Conservation (phyloP, 2,888 invertebrate species). For the Toxonevra muliebris region DNA sequence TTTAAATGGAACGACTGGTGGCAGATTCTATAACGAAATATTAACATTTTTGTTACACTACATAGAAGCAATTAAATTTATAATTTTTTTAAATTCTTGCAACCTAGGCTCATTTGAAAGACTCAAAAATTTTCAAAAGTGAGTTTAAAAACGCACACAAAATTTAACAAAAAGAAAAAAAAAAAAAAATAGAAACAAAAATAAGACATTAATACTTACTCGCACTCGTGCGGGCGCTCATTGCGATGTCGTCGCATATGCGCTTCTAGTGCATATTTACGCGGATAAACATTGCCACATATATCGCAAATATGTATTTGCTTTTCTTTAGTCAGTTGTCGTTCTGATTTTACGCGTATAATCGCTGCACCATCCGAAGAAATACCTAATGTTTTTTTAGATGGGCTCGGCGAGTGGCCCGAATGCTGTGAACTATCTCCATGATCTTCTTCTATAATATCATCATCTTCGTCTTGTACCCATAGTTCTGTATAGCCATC, state of each 20-base stretch:
- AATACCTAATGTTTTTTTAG: constrained; percentile 45
- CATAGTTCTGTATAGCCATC: constrained; percentile 34
- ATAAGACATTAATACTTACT: constrained; percentile 49
- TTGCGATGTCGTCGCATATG: constrained; percentile 63
- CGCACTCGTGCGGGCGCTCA: constrained; percentile 61
- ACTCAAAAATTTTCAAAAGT: background rate
- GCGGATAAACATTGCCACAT: constrained; percentile 62
- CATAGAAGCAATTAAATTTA: too few species aligned
- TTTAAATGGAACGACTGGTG: constrained; percentile 60
- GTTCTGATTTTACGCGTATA: constrained; percentile 27
- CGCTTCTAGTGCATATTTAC: constrained; percentile 59
- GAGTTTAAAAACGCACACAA: background rate
- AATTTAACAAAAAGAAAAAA: background rate
- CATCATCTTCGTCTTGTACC: constrained; percentile 33
- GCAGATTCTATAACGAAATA: constrained; percentile 54
- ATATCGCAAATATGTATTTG: constrained; percentile 57
- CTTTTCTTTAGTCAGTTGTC: constrained; percentile 38
- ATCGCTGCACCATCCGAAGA: constrained; percentile 44
- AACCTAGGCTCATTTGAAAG: background rate
- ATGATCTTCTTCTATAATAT: constrained; percentile 23
- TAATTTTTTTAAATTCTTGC: too few species aligned
- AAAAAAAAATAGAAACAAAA: background rate
- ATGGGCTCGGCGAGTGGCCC: background rate
- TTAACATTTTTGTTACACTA: too few species aligned
- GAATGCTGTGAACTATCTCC: constrained; percentile 10